Conservation (phyloP, 2,888 invertebrate species). For the Dryadula phaetusa region DNA sequence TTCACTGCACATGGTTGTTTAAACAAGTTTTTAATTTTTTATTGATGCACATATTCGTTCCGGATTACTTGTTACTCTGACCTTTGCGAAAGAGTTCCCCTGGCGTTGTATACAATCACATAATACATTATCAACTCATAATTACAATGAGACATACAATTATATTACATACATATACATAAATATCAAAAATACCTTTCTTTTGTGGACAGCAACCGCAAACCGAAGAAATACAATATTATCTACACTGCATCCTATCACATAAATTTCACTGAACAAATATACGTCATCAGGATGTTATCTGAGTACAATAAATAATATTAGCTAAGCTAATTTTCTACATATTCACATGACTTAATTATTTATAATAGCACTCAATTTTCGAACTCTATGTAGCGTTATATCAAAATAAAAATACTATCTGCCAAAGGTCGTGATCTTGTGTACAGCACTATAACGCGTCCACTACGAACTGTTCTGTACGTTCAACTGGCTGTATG, state of each 20-base stretch:
- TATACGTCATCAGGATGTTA: slow-evolving; percentile 55
- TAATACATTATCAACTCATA: slow-evolving; percentile 8
- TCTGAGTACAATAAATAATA: slow-evolving; percentile 47
- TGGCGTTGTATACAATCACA: slow-evolving; percentile 18
- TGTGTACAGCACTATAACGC: slow-evolving; percentile 49
- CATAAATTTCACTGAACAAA: slow-evolving; percentile 69
- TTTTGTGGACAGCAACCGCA: slow-evolving; percentile 62
- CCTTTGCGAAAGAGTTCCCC: slow-evolving; percentile 39
- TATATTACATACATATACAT: slow-evolving; percentile 8
- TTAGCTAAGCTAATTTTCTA: slow-evolving; percentile 4
- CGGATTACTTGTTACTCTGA: slow-evolving; percentile 37
- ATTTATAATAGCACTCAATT: background rate
- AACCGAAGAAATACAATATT: slow-evolving; percentile 64
- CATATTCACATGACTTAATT: background rate
- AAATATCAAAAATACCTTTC: slow-evolving; percentile 57
- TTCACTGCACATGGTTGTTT: background rate
- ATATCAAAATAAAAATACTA: background rate
- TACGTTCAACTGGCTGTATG: slow-evolving; percentile 59
- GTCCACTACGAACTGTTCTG: slow-evolving; percentile 61
- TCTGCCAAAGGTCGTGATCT: slow-evolving; percentile 54
- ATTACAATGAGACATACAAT: slow-evolving; percentile 14
- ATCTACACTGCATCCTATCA: slow-evolving; percentile 67
- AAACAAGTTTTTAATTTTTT: slow-evolving; percentile 26
- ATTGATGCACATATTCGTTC: slow-evolving; percentile 34
- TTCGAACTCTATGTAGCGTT: background rate